These are phyloP conservation scores for Sitta carolinensis DNA, from an alignment of 2,797 vertebrate genomes.

Conservation along the genomic window DNA sequence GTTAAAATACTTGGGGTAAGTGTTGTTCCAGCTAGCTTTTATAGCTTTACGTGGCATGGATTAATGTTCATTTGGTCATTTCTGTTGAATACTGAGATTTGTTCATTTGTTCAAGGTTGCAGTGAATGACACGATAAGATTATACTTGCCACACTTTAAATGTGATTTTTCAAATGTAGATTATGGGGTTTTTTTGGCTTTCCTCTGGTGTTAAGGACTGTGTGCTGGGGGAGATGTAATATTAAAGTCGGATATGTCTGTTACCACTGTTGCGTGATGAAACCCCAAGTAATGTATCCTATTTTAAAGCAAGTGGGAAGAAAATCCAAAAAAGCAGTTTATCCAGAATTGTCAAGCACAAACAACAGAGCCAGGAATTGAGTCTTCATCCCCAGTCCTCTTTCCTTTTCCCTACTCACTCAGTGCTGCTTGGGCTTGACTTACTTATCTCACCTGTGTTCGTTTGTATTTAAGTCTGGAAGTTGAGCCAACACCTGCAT, in stretches of 20 bases:
- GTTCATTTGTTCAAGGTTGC: neutral
- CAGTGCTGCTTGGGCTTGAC: neutral
- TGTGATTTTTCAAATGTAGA: neutral
- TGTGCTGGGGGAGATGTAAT: neutral
- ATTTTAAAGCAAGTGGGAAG: neutral
- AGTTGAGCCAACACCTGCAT: neutral
- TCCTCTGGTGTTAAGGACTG: neutral
- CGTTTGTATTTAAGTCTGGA: neutral
- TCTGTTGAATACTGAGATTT: neutral
- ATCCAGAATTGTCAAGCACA: neutral
- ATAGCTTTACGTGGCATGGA: neutral
- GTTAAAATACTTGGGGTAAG: constrained; percentile 86
- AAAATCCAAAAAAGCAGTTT: neutral
- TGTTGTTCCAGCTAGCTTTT: neutral
- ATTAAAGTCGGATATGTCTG: neutral
- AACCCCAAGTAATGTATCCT: neutral
- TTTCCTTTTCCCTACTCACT: neutral
- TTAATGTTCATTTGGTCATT: neutral
- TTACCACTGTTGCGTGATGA: neutral
- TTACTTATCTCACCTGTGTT: neutral
- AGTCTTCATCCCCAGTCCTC: neutral
- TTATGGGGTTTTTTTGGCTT: neutral
- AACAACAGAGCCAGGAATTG: neutral
- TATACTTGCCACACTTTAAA: neutral
- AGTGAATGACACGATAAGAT: neutral